Conservation (phyloP, 2,797 vertebrate genomes). For the Prionace glauca region DNA sequence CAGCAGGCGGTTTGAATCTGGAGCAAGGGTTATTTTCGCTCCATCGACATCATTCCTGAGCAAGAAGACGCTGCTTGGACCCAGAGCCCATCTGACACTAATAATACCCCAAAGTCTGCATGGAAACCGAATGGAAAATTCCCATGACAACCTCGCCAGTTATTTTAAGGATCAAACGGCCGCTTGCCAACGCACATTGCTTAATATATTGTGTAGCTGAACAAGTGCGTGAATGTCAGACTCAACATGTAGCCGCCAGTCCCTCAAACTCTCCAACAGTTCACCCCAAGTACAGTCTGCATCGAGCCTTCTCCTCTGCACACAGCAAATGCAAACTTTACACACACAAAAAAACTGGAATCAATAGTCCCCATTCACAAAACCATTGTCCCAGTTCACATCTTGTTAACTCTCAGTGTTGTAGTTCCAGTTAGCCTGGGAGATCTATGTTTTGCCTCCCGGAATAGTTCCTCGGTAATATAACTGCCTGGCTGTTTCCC, state of each 20-base stretch:
- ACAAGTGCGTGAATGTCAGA: conserved; percentile 36
- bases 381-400: background rate
- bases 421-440: too few relatives aligned
- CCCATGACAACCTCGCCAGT: conserved; percentile 60
- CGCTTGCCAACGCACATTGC: conserved; percentile 48
- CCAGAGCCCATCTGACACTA: conserved; percentile 57
- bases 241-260: too few relatives aligned
- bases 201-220: background rate
- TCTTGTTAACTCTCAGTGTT: too few relatives aligned
- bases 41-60: background rate
- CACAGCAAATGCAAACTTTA: background rate
- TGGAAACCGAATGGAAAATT: conserved; percentile 60
- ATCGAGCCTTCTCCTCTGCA: background rate
- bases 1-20: background rate
- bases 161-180: conserved; percentile 62
- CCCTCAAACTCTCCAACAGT: too few relatives aligned
- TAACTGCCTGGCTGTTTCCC: background rate
- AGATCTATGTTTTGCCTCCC: background rate
- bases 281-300: background rate
- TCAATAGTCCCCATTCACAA: background rate
- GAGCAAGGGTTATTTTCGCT: background rate
- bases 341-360: background rate
- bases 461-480: background rate
- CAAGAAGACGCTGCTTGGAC: conserved; percentile 25
- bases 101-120: conserved; percentile 58